phyloP scores from a whole-genome alignment of 2,888 invertebrate genomes.

The Listrodromus nycthemerus region DNA sequence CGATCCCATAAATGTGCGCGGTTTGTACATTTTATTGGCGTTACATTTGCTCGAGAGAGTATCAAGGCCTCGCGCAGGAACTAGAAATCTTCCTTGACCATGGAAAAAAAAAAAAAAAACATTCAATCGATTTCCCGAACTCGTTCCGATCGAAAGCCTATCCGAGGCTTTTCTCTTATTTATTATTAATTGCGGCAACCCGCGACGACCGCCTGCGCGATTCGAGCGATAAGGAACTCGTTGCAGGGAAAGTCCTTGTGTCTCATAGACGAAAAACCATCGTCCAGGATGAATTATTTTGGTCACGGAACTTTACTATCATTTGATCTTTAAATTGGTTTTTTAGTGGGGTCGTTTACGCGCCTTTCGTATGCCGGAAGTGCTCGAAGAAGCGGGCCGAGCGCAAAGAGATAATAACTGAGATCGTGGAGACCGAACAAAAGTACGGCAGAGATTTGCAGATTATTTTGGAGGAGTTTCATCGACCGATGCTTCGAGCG shows the following conservation, averaged over 20 bases:
- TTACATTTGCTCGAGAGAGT: background rate
- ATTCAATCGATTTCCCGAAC: slow-evolving; percentile 37
- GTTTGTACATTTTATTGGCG: slow-evolving; percentile 7
- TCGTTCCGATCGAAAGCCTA: slow-evolving; percentile 8
- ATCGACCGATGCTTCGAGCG: slow-evolving; percentile 96
- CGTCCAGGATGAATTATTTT: slow-evolving; percentile 19
- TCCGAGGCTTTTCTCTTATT: slow-evolving; percentile 41
- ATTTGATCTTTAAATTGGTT: background rate
- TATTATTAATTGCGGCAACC: slow-evolving; percentile 41
- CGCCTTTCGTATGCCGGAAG: slow-evolving; percentile 93
- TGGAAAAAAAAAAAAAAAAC: background rate
- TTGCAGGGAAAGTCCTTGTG: slow-evolving; percentile 33
- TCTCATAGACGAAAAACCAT: background rate
- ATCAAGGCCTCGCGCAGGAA: background rate
- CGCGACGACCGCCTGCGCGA: slow-evolving; percentile 1
- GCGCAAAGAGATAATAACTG: slow-evolving; percentile 96
- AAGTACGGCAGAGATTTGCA: slow-evolving; percentile 97
- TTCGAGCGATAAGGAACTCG: slow-evolving; percentile 35
- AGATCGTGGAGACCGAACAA: slow-evolving; percentile 98
- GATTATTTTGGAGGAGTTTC: slow-evolving; percentile 96
- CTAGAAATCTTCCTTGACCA: slow-evolving; percentile 16
- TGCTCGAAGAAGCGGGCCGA: slow-evolving; percentile 95
- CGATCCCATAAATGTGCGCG: slow-evolving; percentile 14
- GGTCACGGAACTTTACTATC: background rate
- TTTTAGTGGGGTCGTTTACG: slow-evolving; percentile 88